phyloP scores from a whole-genome alignment of 2,888 invertebrate genomes.

The Hydropsyche betteni region DNA sequence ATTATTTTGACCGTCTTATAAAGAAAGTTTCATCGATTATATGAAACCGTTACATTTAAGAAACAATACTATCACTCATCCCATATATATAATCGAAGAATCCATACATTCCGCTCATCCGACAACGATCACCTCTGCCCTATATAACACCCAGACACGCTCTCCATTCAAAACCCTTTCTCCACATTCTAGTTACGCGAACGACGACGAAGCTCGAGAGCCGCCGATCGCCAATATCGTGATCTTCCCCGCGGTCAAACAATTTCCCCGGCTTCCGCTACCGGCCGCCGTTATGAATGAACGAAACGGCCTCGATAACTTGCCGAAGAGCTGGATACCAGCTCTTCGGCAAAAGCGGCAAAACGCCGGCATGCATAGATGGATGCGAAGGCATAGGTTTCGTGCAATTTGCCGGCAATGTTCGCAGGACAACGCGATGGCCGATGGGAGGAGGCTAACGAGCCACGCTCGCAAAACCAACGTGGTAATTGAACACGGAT shows the following conservation, averaged over 20 bases:
- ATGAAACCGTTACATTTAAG: too few relatives aligned
- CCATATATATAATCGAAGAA: too few relatives aligned
- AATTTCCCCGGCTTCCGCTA: constrained; percentile 39
- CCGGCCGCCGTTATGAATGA: constrained; percentile 34
- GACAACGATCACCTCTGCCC: neutral
- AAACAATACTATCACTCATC: too few relatives aligned
- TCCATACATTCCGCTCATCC: too few relatives aligned
- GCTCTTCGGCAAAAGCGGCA: neutral
- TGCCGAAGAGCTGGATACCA: neutral
- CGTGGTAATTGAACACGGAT: constrained; percentile 34
- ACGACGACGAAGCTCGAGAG: neutral
- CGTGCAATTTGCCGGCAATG: neutral
- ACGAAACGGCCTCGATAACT: too few relatives aligned
- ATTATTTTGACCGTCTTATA: too few relatives aligned
- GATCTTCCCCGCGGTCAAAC: constrained; percentile 41
- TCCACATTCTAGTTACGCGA: neutral
- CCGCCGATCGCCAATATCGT: constrained; percentile 18
- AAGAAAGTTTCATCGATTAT: too few relatives aligned
- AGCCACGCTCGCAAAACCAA: too few relatives aligned
- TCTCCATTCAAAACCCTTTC: neutral
- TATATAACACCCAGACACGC: neutral
- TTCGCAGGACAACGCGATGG: too few relatives aligned
- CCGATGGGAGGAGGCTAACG: too few relatives aligned
- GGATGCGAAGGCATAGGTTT: too few relatives aligned
- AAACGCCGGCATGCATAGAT: too few relatives aligned